Base-by-base conservation (phyloP, 92 coral and sea anemone genomes). In the Phymanthus crucifer region DNA sequence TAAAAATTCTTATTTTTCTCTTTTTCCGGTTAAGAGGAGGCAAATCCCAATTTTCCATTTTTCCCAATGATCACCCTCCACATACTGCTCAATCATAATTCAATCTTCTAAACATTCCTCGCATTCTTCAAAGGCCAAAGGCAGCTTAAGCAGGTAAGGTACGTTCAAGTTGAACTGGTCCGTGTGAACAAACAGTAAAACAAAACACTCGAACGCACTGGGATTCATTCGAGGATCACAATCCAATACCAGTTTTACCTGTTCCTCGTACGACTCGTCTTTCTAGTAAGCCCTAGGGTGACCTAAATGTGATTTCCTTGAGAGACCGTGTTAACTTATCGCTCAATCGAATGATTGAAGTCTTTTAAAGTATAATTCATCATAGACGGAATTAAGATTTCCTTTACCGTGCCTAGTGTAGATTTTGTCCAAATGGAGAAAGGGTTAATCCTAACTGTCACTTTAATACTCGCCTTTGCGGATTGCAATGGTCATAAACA, bases 401-500 rank as follows among this genome's bases (percentile, higher is more conserved):
- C 19, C 8, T 12, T 27, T 29, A 9, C 29, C 3, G 9, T 26
- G 8, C 34, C 33, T 12, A 16, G 14, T 9, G 33, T 24, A 61
- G 10, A 0, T 24, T 7, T 61, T 34, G 68, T 61, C 0, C 34
- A 43, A 72, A 77, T 77, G 81, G 73, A 77, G 56, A 61, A n/a
- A 14, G 54, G 77, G 1, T 43, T 10, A 10, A 8, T 83, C 12
- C 10, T 78, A 66, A 37, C 56, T 43, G 10, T 38, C 14, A 64
- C 75, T 12, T 36, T 48, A 29, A 52, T 68, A 37, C 74, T 56
- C 34, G 47, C 78, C 54, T 23, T 74, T 77, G 84, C 78, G 66
- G 85, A 82, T n/a, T 54, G 83, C 75, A 47, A 69, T 9, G 83
- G 68, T 14, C 27, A 67, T 18, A 78, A 19, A 32, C 40, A 40